A percentile compares a stretch with the other conserved stretches of the same genome.
These are phyloP conservation scores for Pleuronectes platessa DNA, from an alignment of 2,113 vertebrate species.

Conservation along the genomic window DNA sequence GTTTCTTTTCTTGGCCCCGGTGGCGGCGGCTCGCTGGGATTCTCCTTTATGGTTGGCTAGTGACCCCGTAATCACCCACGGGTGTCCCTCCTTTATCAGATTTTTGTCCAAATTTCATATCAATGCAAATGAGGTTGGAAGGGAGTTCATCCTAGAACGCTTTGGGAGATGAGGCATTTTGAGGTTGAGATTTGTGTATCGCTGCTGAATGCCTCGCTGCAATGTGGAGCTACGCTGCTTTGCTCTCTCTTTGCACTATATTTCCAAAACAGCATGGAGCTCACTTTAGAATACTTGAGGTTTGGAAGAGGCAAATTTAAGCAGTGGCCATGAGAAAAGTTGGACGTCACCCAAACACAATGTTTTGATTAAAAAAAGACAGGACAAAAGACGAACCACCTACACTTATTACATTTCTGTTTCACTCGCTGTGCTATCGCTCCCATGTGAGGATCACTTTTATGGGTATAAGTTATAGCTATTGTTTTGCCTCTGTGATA, in stretches of 20 bases:
- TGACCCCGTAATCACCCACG: constrained; percentile 59
- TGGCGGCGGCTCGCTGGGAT: constrained; percentile 31
- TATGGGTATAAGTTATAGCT: constrained; percentile 45
- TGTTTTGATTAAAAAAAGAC: constrained; percentile 66
- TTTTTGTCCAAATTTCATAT: constrained; percentile 69
- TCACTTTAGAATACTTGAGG: constrained; percentile 74
- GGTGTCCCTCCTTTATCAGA: constrained; percentile 47
- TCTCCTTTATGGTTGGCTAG: constrained; percentile 66
- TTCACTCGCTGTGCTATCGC: constrained; percentile 55
- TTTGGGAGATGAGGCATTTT: constrained; percentile 46
- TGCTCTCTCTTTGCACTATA: constrained; percentile 39
- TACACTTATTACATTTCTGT: constrained; percentile 71
- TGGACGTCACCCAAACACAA: constrained; percentile 78
- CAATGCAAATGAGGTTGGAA: constrained; percentile 67
- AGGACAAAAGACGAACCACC: constrained; percentile 66
- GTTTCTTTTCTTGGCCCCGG: constrained; percentile 52
- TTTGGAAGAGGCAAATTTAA: constrained; percentile 72
- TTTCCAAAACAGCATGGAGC: constrained; percentile 71
- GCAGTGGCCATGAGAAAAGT: constrained; percentile 59
- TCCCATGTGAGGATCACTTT: constrained; percentile 51
- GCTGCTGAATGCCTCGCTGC: constrained; percentile 58
- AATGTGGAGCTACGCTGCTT: constrained; percentile 50
- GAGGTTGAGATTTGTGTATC: constrained; percentile 35
- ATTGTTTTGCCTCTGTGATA: constrained; percentile 53
- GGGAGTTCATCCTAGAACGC: constrained; percentile 52